phyloP scores from a whole-genome alignment of 2,888 invertebrate genomes.

The Clepsis dumicolana region DNA sequence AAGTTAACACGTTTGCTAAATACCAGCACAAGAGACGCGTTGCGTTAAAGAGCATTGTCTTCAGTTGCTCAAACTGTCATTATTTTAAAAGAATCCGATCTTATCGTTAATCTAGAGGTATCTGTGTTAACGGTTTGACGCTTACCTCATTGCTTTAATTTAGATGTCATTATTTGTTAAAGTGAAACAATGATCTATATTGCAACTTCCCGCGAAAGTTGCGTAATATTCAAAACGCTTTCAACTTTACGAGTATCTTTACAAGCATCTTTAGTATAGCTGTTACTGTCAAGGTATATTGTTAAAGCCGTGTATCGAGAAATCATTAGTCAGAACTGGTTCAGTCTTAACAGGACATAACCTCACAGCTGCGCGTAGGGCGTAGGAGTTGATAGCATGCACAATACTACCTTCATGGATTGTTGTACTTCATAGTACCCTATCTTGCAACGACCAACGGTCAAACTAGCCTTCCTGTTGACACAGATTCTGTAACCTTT shows the following conservation, averaged over 20 bases:
- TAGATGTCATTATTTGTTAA: conserved; percentile 11
- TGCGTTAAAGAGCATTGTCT: conserved; percentile 21
- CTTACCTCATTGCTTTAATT: conserved; percentile 9
- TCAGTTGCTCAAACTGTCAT: conserved; percentile 12
- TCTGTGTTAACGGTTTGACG: neutral
- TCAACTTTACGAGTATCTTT: neutral
- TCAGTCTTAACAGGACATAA: neutral
- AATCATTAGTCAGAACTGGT: neutral
- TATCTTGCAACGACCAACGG: neutral
- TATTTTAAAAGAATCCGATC: conserved; percentile 7
- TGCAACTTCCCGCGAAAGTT: neutral
- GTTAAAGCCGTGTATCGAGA: neutral
- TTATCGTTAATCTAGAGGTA: conserved; percentile 12
- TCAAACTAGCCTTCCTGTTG: neutral
- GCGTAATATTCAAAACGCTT: conserved; percentile 7
- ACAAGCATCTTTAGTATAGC: neutral
- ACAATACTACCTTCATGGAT: neutral
- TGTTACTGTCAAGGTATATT: neutral
- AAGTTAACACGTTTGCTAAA: conserved; percentile 7
- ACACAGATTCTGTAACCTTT: neutral
- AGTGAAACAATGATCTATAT: conserved; percentile 24
- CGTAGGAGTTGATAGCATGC: neutral
- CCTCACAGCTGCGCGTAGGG: neutral
- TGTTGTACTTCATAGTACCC: neutral
- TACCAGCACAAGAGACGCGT: neutral